phyloP scores from a whole-genome alignment of 1,140 invertebrate genomes.

The Yoshiicerus persimilis region DNA sequence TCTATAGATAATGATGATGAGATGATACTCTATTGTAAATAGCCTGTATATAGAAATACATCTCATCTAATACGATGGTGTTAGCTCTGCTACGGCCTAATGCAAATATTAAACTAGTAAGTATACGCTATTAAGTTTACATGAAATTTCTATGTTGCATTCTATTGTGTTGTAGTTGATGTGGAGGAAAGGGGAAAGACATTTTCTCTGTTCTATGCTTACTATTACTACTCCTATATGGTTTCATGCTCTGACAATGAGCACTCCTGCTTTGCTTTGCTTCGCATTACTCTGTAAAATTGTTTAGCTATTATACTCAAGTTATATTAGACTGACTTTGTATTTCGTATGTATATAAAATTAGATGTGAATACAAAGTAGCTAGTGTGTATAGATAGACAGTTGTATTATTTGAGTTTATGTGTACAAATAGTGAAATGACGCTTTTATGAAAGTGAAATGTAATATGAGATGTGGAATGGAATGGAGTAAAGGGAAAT shows the following conservation, averaged over 20 bases:
- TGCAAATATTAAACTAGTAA: neutral
- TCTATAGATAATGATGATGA: neutral
- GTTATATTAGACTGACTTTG: too few relatives aligned
- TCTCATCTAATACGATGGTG: neutral
- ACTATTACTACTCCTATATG: neutral
- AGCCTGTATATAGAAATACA: neutral
- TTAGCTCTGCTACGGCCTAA: neutral
- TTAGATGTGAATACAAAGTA: neutral
- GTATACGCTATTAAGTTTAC: neutral
- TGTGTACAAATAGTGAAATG: conserved; percentile 2
- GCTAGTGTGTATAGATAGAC: neutral
- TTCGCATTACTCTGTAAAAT: neutral
- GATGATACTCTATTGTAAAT: neutral
- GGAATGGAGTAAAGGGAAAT: neutral
- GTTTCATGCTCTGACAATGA: neutral
- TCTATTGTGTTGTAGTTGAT: too few relatives aligned
- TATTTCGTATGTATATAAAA: too few relatives aligned
- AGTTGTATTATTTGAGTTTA: neutral
- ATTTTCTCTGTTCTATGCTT: too few relatives aligned
- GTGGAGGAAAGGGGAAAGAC: neutral
- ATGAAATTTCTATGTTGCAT: neutral
- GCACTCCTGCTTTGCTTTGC: neutral
- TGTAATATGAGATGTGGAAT: neutral
- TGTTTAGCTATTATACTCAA: too few relatives aligned
- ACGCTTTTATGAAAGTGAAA: conserved; percentile 8